phyloP scores from a whole-genome alignment of 2,113 vertebrate species.

The Pristiophorus japonicus region DNA sequence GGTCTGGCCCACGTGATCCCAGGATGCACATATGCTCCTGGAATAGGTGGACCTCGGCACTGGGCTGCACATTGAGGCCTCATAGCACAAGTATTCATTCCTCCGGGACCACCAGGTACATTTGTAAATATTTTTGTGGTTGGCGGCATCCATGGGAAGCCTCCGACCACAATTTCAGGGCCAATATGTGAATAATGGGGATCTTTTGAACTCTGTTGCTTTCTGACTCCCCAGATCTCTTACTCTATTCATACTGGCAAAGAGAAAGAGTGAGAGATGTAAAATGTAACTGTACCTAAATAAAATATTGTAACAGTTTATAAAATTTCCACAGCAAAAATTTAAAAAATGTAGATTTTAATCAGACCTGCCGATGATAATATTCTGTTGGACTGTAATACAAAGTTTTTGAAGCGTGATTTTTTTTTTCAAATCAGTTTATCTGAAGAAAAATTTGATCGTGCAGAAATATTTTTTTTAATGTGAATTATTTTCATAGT shows the following conservation, averaged over 20 bases:
- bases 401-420: background rate
- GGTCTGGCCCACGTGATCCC: too few relatives aligned
- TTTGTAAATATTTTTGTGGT: too few relatives aligned
- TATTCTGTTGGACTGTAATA: background rate
- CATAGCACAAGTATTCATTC: too few relatives aligned
- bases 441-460: background rate
- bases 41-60: too few relatives aligned
- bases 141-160: too few relatives aligned
- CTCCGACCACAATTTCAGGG: too few relatives aligned
- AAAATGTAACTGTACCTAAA: background rate
- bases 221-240: background rate
- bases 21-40: too few relatives aligned
- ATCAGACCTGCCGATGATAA: background rate
- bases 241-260: background rate
- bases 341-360: background rate
- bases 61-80: too few relatives aligned
- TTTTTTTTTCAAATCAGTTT: background rate
- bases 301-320: background rate
- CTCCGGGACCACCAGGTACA: too few relatives aligned
- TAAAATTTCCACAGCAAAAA: background rate
- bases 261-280: background rate
- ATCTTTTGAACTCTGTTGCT: background rate
- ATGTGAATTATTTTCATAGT: background rate
- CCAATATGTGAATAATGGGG: background rate
- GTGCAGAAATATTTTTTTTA: background rate